Percentiles rank a stretch among this genome's conserved stretches.
phyloP scores from a whole-genome alignment of 1,140 invertebrate genomes.

The Drosophila sucinea region DNA sequence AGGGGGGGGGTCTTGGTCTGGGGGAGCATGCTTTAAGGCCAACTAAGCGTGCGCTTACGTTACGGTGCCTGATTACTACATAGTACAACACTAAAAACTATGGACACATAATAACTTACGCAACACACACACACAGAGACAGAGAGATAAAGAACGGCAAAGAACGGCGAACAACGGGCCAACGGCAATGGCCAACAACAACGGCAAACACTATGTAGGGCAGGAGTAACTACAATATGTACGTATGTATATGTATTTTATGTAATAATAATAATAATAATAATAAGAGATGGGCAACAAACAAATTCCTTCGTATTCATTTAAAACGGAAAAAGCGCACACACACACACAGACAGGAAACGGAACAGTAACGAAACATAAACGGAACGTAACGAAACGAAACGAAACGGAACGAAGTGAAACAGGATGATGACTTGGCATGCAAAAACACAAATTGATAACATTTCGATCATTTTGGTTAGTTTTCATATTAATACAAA shows the following conservation, averaged over 20 bases:
- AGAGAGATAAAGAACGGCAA: neutral
- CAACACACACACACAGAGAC: constrained; percentile 38
- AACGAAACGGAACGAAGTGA: constrained; percentile 18
- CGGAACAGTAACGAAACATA: constrained; percentile 25
- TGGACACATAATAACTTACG: constrained; percentile 54
- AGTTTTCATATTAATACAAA: neutral
- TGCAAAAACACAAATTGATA: constrained; percentile 26
- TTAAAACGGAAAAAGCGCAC: constrained; percentile 25
- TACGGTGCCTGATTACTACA: constrained; percentile 27
- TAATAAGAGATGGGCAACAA: constrained; percentile 11
- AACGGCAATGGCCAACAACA: constrained; percentile 40
- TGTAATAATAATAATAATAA: too few relatives aligned
- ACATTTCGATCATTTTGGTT: neutral
- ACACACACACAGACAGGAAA: constrained; percentile 29
- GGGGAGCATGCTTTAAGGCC: constrained; percentile 22
- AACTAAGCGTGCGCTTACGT: constrained; percentile 51
- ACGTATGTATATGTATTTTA: too few relatives aligned
- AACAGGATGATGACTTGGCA: constrained; percentile 25
- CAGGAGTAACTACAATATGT: constrained; percentile 10
- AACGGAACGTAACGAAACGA: constrained; percentile 33
- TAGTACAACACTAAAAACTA: constrained; percentile 2
- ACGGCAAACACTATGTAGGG: neutral
- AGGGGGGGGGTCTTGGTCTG: constrained; percentile 27
- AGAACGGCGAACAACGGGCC: too few relatives aligned
- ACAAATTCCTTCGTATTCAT: constrained; percentile 17